Conservation (phyloP, 2,888 invertebrate genomes). For the Sarcophaga caerulescens region DNA sequence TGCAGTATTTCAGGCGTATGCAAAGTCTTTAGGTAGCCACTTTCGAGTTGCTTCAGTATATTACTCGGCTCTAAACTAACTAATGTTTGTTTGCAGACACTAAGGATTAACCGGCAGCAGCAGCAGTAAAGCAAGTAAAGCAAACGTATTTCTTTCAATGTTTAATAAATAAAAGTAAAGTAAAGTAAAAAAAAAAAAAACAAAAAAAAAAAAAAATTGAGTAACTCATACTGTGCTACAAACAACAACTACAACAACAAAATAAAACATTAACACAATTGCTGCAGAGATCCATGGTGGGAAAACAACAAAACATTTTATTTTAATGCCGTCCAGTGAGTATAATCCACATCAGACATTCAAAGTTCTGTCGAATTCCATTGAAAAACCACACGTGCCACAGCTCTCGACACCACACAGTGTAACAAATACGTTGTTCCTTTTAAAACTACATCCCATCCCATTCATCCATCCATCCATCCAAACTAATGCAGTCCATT, state of each 20-base stretch:
- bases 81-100: slow-evolving; percentile 60
- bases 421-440: slow-evolving; percentile 53
- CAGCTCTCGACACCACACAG: slow-evolving; percentile 65
- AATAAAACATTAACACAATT: slow-evolving; percentile 19
- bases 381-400: slow-evolving; percentile 69
- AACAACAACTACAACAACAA: slow-evolving; percentile 28
- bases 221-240: slow-evolving; percentile 56
- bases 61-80: slow-evolving; percentile 54
- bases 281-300: neutral
- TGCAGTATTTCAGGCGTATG: slow-evolving; percentile 54
- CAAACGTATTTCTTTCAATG: slow-evolving; percentile 23
- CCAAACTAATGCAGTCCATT: neutral
- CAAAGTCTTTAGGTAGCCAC: slow-evolving; percentile 63
- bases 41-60: slow-evolving; percentile 49
- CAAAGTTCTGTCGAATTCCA: slow-evolving; percentile 59
- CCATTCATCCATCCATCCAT: too few species aligned
- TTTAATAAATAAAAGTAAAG: slow-evolving; percentile 2
- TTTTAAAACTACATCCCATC: slow-evolving; percentile 9
- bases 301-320: slow-evolving; percentile 6
- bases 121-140: neutral
- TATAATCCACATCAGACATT: slow-evolving; percentile 40
- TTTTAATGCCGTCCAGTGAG: slow-evolving; percentile 15
- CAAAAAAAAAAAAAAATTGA: slow-evolving; percentile 25
- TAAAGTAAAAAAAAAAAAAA: neutral
- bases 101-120: neutral